Conservation (phyloP, 2,113 vertebrate genomes). For the Dryoscopus gambensis region DNA sequence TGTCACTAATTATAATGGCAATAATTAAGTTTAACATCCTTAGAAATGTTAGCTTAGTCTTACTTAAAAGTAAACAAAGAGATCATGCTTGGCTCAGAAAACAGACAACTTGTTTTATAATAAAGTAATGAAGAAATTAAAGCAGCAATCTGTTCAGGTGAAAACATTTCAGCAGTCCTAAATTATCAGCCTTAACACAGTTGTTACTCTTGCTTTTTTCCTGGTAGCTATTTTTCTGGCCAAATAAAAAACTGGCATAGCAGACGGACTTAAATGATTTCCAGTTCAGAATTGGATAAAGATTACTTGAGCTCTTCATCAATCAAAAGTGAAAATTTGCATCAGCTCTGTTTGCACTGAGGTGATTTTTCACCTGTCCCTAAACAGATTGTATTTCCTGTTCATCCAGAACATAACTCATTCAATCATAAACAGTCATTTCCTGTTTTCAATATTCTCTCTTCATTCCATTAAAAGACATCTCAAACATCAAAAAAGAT, state of each 20-base stretch:
- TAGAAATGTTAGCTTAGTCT: background rate
- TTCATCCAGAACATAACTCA: background rate
- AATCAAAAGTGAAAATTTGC: background rate
- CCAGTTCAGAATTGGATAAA: background rate
- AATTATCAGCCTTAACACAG: background rate
- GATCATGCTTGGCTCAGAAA: background rate
- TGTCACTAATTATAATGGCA: background rate
- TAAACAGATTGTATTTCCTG: background rate
- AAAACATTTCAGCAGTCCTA: background rate
- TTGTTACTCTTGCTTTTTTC: background rate
- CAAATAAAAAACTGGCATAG: background rate
- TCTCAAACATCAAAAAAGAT: background rate
- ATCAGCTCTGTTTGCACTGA: background rate
- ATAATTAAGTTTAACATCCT: background rate
- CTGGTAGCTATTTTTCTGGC: background rate
- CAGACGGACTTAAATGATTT: background rate
- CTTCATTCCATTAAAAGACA: background rate
- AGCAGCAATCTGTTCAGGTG: background rate
- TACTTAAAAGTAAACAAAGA: background rate
- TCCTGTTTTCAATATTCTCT: background rate
- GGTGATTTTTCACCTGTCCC: background rate
- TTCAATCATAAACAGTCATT: background rate
- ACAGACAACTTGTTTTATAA: background rate
- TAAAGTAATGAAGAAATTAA: background rate
- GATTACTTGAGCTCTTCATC: constrained; percentile 23